A percentile compares a stretch with the other conserved stretches of the same genome.
Conservation (phyloP, 2,113 vertebrate species). For the Entomyzon cyanotis region DNA sequence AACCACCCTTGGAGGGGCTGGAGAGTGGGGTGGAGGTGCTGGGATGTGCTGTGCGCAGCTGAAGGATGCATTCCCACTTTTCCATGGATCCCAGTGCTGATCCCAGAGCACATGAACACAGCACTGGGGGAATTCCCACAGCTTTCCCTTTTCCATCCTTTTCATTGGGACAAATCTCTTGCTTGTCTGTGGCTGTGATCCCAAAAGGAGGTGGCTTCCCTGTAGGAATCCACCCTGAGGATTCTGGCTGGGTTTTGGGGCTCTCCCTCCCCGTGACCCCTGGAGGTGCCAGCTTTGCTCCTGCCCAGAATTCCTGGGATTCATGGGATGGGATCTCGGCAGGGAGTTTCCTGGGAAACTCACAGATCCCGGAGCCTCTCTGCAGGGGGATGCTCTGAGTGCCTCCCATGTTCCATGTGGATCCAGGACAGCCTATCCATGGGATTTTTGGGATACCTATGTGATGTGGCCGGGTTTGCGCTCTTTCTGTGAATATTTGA, state of each 20-base stretch:
- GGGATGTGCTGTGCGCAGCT: fast-evolving
- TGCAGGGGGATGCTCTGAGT: background rate
- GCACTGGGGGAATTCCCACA: background rate
- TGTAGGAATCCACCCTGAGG: background rate
- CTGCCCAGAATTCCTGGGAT: background rate
- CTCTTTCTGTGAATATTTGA: no score
- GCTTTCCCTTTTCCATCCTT: background rate
- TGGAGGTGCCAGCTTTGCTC: fast-evolving
- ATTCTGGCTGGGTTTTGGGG: background rate
- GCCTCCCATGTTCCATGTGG: background rate
- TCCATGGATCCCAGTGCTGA: fast-evolving
- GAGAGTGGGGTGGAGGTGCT: fast-evolving
- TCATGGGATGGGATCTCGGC: fast-evolving
- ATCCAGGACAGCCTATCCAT: background rate
- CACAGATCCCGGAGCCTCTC: background rate
- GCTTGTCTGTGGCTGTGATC: background rate
- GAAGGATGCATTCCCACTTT: fast-evolving
- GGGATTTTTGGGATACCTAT: fast-evolving
- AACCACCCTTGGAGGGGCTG: fast-evolving
- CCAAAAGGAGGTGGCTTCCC: background rate
- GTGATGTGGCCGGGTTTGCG: no score
- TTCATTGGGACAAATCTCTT: background rate
- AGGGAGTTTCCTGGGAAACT: background rate
- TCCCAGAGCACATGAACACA: fast-evolving
- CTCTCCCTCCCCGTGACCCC: fast-evolving